These are phyloP conservation scores for Automeris io DNA, from an alignment of 2,888 invertebrate species.

Conservation along the genomic window DNA sequence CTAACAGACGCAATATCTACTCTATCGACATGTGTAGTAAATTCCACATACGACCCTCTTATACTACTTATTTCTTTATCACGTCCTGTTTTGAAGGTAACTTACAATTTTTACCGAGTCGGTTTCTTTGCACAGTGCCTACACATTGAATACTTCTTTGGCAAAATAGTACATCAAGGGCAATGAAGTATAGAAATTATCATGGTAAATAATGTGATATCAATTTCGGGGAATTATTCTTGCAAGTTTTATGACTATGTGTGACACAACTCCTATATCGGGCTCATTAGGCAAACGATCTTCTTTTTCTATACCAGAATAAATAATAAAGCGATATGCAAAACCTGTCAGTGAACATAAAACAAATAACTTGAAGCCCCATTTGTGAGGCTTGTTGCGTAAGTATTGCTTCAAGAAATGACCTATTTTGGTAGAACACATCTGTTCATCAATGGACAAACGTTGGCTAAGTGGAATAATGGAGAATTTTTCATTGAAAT, in stretches of 20 bases:
- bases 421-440: slow-evolving; percentile 30
- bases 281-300: slow-evolving; percentile 24
- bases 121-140: slow-evolving; percentile 26
- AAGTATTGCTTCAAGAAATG: slow-evolving; percentile 30
- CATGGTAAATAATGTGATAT: slow-evolving; percentile 27
- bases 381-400: slow-evolving; percentile 31
- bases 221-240: slow-evolving; percentile 25
- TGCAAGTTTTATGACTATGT: slow-evolving; percentile 26
- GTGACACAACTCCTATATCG: slow-evolving; percentile 27
- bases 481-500: slow-evolving; percentile 14
- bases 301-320: slow-evolving; percentile 23
- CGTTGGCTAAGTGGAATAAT: slow-evolving; percentile 28
- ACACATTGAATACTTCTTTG: slow-evolving; percentile 24
- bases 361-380: slow-evolving; percentile 30
- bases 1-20: slow-evolving; percentile 24
- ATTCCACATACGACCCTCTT: slow-evolving; percentile 27
- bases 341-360: slow-evolving; percentile 21
- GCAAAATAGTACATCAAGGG: slow-evolving; percentile 25
- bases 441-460: slow-evolving; percentile 29
- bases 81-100: slow-evolving; percentile 26
- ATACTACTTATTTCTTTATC: slow-evolving; percentile 27
- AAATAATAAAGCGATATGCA: slow-evolving; percentile 25
- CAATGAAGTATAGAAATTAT: slow-evolving; percentile 26
- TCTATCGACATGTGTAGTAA: slow-evolving; percentile 25
- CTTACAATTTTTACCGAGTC: slow-evolving; percentile 24